Conservation (phyloP, 2,888 invertebrate species). For the Cosmia pyralina region DNA sequence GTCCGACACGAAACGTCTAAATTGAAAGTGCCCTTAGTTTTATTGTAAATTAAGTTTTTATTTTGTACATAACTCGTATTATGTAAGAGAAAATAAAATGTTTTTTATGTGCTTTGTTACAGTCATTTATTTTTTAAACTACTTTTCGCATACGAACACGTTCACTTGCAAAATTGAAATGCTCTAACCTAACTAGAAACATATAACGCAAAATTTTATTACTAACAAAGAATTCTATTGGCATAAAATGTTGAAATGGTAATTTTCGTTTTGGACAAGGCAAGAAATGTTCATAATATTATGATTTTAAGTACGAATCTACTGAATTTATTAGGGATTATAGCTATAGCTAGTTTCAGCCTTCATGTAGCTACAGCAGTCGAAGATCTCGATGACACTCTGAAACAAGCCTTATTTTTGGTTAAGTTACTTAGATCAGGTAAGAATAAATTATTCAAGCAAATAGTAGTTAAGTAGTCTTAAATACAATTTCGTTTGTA, state of each 20-base stretch:
- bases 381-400: constrained; percentile 62
- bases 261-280: constrained; percentile 19
- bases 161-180: constrained; percentile 36
- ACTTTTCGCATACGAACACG: constrained; percentile 16
- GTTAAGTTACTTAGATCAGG: constrained; percentile 75
- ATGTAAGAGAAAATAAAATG: constrained; percentile 40
- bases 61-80: not conserved
- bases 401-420: constrained; percentile 74
- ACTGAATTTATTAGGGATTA: constrained; percentile 23
- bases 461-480: not conserved
- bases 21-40: too few species aligned
- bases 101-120: constrained; percentile 38
- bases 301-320: constrained; percentile 43
- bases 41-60: not conserved
- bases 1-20: too few species aligned
- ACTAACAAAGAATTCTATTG: constrained; percentile 1
- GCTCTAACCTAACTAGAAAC: constrained; percentile 13
- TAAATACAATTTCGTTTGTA: too few species aligned
- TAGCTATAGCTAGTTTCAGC: constrained; percentile 16
- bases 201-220: constrained; percentile 35
- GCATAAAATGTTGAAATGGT: constrained; percentile 35
- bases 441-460: constrained; percentile 35
- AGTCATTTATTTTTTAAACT: constrained; percentile 44
- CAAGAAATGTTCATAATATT: constrained; percentile 22
- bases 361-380: not conserved